A percentile compares a stretch with the other conserved stretches of the same genome.
phyloP scores from a whole-genome alignment of 92 coral and sea anemone genomes.

The Porites lobata region DNA sequence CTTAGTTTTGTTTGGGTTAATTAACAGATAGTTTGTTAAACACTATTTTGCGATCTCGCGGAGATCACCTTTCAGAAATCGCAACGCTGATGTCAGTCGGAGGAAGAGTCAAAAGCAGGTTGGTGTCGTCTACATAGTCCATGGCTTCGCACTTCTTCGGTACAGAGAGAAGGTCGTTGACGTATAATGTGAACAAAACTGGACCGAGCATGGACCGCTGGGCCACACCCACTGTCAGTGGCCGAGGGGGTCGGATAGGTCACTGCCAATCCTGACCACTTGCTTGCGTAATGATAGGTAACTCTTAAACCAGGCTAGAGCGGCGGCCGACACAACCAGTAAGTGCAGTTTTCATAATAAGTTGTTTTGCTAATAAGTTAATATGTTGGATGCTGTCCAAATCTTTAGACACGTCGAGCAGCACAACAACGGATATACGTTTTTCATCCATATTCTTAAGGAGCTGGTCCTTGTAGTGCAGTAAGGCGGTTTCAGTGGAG shows the following conservation, averaged over 20 bases:
- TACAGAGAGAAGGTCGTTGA: too few species aligned
- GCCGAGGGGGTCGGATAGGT: background rate
- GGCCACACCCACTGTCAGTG: conserved; percentile 34
- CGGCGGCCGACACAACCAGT: background rate
- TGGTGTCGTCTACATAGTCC: conserved; percentile 35
- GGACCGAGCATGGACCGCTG: conserved; percentile 43
- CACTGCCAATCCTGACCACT: conserved; percentile 19
- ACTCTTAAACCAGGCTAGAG: conserved; percentile 39
- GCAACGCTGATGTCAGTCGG: background rate
- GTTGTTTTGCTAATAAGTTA: background rate
- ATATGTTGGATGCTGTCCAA: conserved; percentile 38
- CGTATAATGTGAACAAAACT: conserved; percentile 10
- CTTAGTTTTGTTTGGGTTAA: too few species aligned
- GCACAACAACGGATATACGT: conserved; percentile 19
- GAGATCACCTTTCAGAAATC: too few species aligned
- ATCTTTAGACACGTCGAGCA: conserved; percentile 34
- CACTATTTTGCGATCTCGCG: too few species aligned
- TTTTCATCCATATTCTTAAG: background rate
- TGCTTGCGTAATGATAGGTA: background rate
- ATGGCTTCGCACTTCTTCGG: too few species aligned
- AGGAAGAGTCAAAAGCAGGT: background rate
- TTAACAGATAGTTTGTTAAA: too few species aligned
- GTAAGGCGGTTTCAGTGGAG: conserved; percentile 38
- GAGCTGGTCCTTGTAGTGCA: background rate
- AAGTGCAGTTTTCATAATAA: too few species aligned